phyloP scores from a whole-genome alignment of 1,140 invertebrate species.

The Tetragnatha versicolor region DNA sequence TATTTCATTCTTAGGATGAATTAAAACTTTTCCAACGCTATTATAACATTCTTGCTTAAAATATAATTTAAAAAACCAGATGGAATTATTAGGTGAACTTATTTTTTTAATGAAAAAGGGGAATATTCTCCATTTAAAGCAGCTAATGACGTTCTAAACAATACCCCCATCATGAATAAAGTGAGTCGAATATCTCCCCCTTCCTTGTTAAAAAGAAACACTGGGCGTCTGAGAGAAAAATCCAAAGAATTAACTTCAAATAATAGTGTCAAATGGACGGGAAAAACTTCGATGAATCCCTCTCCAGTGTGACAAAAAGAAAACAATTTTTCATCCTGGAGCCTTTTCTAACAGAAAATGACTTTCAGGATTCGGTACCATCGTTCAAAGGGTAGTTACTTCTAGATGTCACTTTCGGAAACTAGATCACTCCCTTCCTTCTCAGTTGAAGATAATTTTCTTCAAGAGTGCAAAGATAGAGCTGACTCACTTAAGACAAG shows the following conservation, averaged over 20 bases:
- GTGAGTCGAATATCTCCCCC: too few species aligned
- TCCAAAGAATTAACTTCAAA: constrained; percentile 16
- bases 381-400: constrained; percentile 32
- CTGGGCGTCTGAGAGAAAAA: not conserved
- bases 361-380: constrained; percentile 18
- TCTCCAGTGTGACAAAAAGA: not conserved
- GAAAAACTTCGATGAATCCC: not conserved
- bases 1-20: too few species aligned
- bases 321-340: constrained; percentile 32
- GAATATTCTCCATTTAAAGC: too few species aligned
- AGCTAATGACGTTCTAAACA: too few species aligned
- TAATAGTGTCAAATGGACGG: not conserved
- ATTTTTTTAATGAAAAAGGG: too few species aligned
- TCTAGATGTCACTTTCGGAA: constrained; percentile 19
- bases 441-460: constrained; percentile 23
- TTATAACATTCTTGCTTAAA: too few species aligned
- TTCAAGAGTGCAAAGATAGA: too few species aligned
- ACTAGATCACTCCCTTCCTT: constrained; percentile 1
- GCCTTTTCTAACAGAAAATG: constrained; percentile 26
- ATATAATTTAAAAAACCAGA: too few species aligned
- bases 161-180: too few species aligned
- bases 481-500: too few species aligned
- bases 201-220: not conserved
- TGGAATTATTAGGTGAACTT: too few species aligned
- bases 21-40: too few species aligned